Evolutionary conservation across 2,113 vertebrate genomes (phyloP), one percentile per base, ranked within the genome.

Genomic region (Acrocephalus kingi): DNA sequence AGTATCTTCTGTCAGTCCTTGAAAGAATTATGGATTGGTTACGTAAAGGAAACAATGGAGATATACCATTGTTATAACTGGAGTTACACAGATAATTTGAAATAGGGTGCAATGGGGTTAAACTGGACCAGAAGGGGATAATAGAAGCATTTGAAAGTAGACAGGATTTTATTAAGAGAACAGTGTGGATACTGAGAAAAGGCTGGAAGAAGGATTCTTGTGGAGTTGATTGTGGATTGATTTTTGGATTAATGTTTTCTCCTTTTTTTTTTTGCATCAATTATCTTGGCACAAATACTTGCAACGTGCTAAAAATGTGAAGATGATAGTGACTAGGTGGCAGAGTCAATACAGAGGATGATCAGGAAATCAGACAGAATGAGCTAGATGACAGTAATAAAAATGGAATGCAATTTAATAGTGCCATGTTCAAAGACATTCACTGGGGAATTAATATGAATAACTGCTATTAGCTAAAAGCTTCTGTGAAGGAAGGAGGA

Each of bases 351-450:
- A 80, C 55, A 89, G 86, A 84, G 64, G 64, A 80, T 0, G 11
- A 81, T 41, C 33, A 84, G 52, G 69, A 86, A 67, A 71, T 74
- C 89, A 87, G 62, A 84, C n/a, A 85, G 76, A 76, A 83, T 3
- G 2, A 75, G 71, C 19, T 39, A 33, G 48, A 67, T 45, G 64
- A 84, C 68, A 94, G 69, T 89, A 92, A 95, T 79, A 95, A 86
- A 92, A 95, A 92, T 23, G 4, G 73, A 92, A 80, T 59, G 61
- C 66, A 84, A 80, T 84, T 92, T 78, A 89, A 75, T 78, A 93
- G 85, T 31, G 24, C 22, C 62, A 25, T 39, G 33, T 84, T 92
- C 33, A 21, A 92, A 95, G 73, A 55, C 19, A n/a, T 51, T 66
- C 89, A 52, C 83, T 63, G 30, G 41, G 59, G 63, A 90, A 78